phyloP scores from a whole-genome alignment of 2,797 vertebrate genomes.

The Lagocephalus sceleratus region DNA sequence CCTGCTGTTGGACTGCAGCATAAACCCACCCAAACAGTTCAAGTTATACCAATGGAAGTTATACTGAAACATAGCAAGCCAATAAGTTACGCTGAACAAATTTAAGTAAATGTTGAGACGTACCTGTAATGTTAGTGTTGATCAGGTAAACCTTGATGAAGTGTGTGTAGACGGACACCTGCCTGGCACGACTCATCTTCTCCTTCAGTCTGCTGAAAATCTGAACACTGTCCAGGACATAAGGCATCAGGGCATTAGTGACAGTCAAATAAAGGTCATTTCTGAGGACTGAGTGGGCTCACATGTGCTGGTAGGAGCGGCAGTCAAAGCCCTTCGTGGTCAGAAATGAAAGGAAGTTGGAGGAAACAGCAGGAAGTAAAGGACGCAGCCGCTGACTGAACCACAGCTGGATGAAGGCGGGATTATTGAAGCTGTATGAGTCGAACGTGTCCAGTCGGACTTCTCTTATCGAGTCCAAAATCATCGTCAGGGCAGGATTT shows the following conservation, averaged over 20 bases:
- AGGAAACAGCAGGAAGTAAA: constrained; percentile 57
- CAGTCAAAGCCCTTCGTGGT: constrained; percentile 53
- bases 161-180: too few species aligned
- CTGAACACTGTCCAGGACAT: too few species aligned
- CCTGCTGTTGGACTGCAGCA: too few species aligned
- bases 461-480: constrained; percentile 68
- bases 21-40: too few species aligned
- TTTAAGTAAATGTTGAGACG: too few species aligned
- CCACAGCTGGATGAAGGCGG: constrained; percentile 56
- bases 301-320: constrained; percentile 67
- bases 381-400: constrained; percentile 59
- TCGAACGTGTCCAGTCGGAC: constrained; percentile 54
- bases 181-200: too few species aligned
- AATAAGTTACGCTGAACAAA: too few species aligned
- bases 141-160: too few species aligned
- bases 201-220: too few species aligned
- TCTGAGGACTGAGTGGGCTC: constrained; percentile 8
- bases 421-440: constrained; percentile 21
- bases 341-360: constrained; percentile 67
- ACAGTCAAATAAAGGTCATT: not conserved
- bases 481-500: constrained; percentile 14
- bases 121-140: too few species aligned
- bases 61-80: too few species aligned
- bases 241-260: not conserved
- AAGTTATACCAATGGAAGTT: too few species aligned